Conservation (phyloP, 2,888 invertebrate species). For the Labia minor region DNA sequence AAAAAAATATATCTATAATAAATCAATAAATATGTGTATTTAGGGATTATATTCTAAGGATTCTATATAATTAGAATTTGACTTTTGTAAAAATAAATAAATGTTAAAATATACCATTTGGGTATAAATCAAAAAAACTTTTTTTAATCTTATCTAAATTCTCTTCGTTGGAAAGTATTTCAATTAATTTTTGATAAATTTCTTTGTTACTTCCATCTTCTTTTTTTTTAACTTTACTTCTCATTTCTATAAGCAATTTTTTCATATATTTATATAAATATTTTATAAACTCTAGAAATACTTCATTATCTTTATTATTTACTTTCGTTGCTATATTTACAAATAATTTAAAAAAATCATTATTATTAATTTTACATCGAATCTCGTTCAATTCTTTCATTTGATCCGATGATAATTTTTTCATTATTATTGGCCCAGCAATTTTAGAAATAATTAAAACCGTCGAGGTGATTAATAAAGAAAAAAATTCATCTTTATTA, state of each 20-base stretch:
- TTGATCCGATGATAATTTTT: background rate
- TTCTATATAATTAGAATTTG: no score
- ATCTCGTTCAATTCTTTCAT: background rate
- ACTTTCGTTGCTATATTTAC: background rate
- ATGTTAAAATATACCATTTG: no score
- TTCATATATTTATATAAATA: background rate
- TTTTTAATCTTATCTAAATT: background rate
- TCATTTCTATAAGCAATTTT: background rate
- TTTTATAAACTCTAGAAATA: background rate
- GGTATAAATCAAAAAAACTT: background rate
- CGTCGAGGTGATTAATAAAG: background rate
- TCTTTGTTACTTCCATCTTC: background rate
- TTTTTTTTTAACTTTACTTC: background rate
- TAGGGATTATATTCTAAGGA: no score
- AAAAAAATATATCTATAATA: no score
- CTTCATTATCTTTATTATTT: background rate
- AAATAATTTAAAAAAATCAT: background rate
- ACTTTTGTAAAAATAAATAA: no score
- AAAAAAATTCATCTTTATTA: conserved; percentile 21
- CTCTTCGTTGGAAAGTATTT: background rate
- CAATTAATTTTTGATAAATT: background rate
- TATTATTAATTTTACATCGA: conserved; percentile 1
- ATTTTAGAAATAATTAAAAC: background rate
- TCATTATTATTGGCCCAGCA: background rate
- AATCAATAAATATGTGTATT: no score